phyloP scores from a whole-genome alignment of 2,113 vertebrate genomes.

The Mionectes macconnelli region DNA sequence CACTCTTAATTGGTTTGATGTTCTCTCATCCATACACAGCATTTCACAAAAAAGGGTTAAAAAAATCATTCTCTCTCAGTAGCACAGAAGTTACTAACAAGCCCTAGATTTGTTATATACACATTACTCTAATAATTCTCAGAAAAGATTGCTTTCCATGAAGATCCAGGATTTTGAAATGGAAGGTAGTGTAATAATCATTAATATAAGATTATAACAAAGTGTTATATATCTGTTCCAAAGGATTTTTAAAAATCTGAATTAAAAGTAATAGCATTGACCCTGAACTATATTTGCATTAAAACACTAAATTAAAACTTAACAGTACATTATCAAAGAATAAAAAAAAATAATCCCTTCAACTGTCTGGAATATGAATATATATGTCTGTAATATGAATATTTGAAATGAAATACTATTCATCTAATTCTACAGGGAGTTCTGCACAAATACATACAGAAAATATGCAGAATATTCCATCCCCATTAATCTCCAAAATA shows the following conservation, averaged over 20 bases:
- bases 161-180: not conserved
- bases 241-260: not conserved
- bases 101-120: not conserved
- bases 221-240: not conserved
- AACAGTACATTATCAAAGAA: not conserved
- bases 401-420: not conserved
- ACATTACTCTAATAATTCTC: not conserved
- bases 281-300: not conserved
- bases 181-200: not conserved
- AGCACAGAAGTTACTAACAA: not conserved
- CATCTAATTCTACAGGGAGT: not conserved
- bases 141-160: not conserved
- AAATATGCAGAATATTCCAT: not conserved
- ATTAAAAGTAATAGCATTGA: not conserved
- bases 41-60: not conserved
- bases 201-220: not conserved
- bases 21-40: not conserved
- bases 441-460: not conserved
- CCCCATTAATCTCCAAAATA: not conserved
- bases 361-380: not conserved
- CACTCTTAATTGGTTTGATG: not conserved
- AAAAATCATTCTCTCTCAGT: not conserved
- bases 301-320: not conserved
- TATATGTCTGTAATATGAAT: not conserved
- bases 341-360: not conserved